Conservation (phyloP, 2,888 invertebrate genomes). For the Orchesella flavescens region DNA sequence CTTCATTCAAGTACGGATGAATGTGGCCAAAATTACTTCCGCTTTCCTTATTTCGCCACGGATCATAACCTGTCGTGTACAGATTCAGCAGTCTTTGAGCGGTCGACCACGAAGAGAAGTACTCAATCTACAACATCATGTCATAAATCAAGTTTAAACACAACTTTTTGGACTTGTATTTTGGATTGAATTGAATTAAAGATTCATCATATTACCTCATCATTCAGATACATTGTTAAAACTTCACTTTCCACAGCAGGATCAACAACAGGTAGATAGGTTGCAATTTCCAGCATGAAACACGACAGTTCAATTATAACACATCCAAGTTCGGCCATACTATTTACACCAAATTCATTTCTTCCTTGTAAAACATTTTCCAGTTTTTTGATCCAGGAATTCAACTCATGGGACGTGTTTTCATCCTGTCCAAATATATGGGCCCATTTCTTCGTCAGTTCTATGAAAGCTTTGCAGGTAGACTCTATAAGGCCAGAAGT, state of each 20-base stretch:
- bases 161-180: background rate
- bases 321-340: slow-evolving; percentile 57
- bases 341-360: background rate
- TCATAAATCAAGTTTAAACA: no score
- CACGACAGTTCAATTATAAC: slow-evolving; percentile 64
- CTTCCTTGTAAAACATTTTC: slow-evolving; percentile 29
- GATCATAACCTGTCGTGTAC: slow-evolving; percentile 61
- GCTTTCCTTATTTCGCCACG: slow-evolving; percentile 42
- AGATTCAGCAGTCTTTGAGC: slow-evolving; percentile 63
- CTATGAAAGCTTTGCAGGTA: slow-evolving; percentile 35
- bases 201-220: slow-evolving; percentile 77
- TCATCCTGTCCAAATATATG: slow-evolving; percentile 25
- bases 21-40: slow-evolving; percentile 43
- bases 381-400: slow-evolving; percentile 32
- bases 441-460: slow-evolving; percentile 50
- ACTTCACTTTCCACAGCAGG: slow-evolving; percentile 86
- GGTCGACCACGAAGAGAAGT: slow-evolving; percentile 65
- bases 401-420: background rate
- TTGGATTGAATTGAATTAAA: no score
- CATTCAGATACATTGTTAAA: slow-evolving; percentile 81
- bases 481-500: slow-evolving; percentile 34
- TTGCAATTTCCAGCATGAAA: slow-evolving; percentile 68
- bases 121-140: slow-evolving; percentile 61
- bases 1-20: slow-evolving; percentile 57
- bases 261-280: slow-evolving; percentile 82